These are phyloP conservation scores for Zaprionus davidi DNA, from an alignment of 1,140 invertebrate species.

Conservation along the genomic window DNA sequence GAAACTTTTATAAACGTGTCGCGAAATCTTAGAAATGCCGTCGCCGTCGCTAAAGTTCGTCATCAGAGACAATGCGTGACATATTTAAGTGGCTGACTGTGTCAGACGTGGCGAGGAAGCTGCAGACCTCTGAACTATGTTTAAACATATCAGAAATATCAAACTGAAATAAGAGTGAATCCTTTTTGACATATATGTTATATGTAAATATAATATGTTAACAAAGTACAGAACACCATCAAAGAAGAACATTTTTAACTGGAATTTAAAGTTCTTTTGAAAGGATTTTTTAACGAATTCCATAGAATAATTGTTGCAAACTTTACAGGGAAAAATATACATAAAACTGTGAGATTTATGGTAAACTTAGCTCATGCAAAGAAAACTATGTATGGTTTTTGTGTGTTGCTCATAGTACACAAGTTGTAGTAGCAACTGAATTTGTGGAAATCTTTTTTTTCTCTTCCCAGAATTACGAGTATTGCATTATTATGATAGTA, in stretches of 20 bases:
- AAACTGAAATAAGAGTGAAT: not conserved
- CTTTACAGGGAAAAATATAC: too few species aligned
- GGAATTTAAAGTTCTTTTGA: not conserved
- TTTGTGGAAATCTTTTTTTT: too few species aligned
- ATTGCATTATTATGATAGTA: too few species aligned
- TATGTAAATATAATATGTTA: too few species aligned
- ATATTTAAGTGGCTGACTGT: slow-evolving; percentile 14
- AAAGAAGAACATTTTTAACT: not conserved
- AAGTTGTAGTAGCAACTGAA: too few species aligned
- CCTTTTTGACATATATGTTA: not conserved
- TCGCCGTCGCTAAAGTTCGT: slow-evolving; percentile 46
- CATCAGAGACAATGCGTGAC: slow-evolving; percentile 32
- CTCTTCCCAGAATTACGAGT: too few species aligned
- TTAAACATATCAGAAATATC: not conserved
- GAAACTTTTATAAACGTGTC: slow-evolving; percentile 17
- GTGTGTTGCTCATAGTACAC: too few species aligned
- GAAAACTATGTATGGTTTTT: too few species aligned
- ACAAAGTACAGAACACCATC: not conserved
- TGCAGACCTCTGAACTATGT: not conserved
- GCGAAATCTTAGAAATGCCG: slow-evolving; percentile 74
- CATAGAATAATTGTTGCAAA: too few species aligned
- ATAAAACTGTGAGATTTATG: too few species aligned
- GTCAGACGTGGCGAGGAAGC: not conserved
- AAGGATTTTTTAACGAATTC: not conserved
- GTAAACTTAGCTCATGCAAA: too few species aligned